Evolutionary conservation across 2,113 vertebrate genomes (phyloP).

Genomic region (Noturus placidus): DNA sequence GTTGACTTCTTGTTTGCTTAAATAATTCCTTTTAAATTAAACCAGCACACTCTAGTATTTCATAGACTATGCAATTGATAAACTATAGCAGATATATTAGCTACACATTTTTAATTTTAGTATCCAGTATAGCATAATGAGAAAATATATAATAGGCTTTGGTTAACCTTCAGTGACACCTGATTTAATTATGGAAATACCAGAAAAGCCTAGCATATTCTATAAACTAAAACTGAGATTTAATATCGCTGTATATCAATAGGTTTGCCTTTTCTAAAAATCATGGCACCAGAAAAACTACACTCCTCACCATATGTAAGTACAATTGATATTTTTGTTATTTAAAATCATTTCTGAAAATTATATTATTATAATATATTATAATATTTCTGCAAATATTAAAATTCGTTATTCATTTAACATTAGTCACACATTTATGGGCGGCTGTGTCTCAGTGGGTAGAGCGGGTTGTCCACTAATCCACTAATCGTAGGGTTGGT

Average conservation of each 20-base stretch:
- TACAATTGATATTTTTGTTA: neutral
- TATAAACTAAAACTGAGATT: neutral
- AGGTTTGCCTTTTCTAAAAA: conserved; percentile 10
- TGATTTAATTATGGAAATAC: neutral
- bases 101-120: neutral
- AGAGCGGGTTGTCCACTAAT: too few relatives aligned
- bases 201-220: neutral
- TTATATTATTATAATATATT: too few relatives aligned
- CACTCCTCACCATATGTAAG: conserved; percentile 39
- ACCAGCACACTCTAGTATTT: neutral
- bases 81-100: neutral
- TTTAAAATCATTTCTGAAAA: neutral
- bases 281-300: conserved; percentile 35
- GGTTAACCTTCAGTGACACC: neutral
- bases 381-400: neutral
- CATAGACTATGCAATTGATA: neutral
- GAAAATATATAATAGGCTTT: neutral
- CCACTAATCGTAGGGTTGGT: too few relatives aligned
- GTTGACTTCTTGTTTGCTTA: neutral
- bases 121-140: neutral
- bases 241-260: neutral
- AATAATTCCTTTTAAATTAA: neutral
- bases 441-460: too few relatives aligned
- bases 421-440: neutral
- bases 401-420: neutral